phyloP scores from a whole-genome alignment of 2,797 vertebrate genomes.

The Vespertilio murinus region DNA sequence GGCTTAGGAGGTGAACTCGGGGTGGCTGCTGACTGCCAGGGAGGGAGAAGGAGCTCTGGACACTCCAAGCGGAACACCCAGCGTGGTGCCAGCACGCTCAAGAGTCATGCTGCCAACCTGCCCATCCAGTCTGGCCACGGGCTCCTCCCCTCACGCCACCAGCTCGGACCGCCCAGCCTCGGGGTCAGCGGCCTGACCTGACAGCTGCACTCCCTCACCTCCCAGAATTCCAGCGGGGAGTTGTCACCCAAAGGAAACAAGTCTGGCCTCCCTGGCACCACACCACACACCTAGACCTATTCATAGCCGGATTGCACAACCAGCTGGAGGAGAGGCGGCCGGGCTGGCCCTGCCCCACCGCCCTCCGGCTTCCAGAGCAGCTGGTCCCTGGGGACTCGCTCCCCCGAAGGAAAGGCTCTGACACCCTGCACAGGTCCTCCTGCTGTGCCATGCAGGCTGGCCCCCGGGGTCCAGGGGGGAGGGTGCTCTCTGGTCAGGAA shows the following conservation, averaged over 20 bases:
- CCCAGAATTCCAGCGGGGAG: slow-evolving; percentile 70
- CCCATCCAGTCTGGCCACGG: slow-evolving; percentile 53
- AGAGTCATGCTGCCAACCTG: slow-evolving; percentile 24
- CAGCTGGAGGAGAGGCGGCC: background rate
- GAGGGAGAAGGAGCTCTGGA: background rate
- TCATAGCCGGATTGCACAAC: slow-evolving; percentile 60
- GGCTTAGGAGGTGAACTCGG: background rate
- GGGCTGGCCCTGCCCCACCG: background rate
- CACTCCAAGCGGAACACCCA: background rate
- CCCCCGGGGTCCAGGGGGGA: no score
- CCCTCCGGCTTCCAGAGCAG: background rate
- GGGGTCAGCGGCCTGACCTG: slow-evolving; percentile 33
- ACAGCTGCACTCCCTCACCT: slow-evolving; percentile 52
- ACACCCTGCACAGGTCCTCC: background rate
- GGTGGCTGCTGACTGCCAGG: background rate
- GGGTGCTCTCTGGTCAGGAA: background rate
- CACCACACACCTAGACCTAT: slow-evolving; percentile 56
- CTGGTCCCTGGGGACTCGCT: background rate
- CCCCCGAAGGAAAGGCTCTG: background rate
- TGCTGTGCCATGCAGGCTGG: background rate
- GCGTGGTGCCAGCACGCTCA: background rate
- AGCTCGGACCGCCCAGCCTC: slow-evolving; percentile 30
- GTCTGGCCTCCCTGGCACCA: slow-evolving; percentile 62
- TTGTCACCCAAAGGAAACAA: slow-evolving; percentile 63
- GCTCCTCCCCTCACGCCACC: slow-evolving; percentile 73